Percentiles rank a stretch among this genome's conserved stretches.
Conservation (phyloP, 1,140 invertebrate genomes). For the Drosophila suzukii region DNA sequence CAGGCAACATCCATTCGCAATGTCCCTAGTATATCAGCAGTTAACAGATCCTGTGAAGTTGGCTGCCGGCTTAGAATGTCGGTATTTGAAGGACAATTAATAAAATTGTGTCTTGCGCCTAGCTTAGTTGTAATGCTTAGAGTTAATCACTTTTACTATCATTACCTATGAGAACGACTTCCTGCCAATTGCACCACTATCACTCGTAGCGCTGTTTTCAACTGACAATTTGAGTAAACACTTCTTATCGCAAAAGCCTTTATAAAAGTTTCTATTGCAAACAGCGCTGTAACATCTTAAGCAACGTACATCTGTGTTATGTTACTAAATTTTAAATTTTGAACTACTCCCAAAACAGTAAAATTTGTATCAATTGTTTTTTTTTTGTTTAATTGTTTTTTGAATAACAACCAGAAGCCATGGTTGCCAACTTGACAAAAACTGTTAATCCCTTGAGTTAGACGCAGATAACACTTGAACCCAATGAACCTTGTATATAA, state of each 20-base stretch:
- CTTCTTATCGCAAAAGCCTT: constrained; percentile 4
- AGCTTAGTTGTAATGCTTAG: constrained; percentile 10
- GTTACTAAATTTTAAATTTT: background rate
- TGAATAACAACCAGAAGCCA: constrained; percentile 15
- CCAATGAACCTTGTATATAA: constrained; percentile 74
- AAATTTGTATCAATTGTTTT: constrained; percentile 1
- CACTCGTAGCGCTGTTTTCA: constrained; percentile 18
- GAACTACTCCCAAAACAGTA: constrained; percentile 1
- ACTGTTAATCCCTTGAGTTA: constrained; percentile 32
- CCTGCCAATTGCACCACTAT: constrained; percentile 21
- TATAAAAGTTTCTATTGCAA: constrained; percentile 1
- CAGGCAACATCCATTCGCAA: constrained; percentile 8
- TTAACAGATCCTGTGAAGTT: constrained; percentile 67
- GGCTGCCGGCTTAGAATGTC: constrained; percentile 37
- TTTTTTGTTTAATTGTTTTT: constrained; percentile 38
- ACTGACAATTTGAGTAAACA: constrained; percentile 3
- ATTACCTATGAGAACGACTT: constrained; percentile 2
- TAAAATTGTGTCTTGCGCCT: background rate
- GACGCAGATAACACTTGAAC: constrained; percentile 11
- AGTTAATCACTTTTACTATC: constrained; percentile 9
- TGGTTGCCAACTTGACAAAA: constrained; percentile 40
- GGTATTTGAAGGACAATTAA: constrained; percentile 53
- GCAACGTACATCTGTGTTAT: constrained; percentile 22
- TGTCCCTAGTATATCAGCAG: constrained; percentile 1
- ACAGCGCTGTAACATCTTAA: constrained; percentile 19